Percentiles rank a stretch among this genome's conserved stretches.
phyloP scores from a whole-genome alignment of 1,140 invertebrate species.

The Drosophila elegans region DNA sequence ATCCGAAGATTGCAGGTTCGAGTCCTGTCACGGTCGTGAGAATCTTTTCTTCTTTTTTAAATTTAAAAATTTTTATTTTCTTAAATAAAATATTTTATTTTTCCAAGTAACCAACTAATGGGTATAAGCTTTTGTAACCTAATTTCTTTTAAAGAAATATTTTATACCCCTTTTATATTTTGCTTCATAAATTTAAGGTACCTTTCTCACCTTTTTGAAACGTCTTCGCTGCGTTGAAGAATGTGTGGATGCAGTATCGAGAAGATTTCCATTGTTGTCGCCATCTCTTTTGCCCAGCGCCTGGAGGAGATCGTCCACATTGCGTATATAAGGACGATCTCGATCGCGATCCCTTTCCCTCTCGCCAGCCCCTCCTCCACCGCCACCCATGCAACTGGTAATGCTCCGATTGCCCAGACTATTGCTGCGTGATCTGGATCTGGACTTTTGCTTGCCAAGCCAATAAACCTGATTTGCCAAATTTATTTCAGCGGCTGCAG shows the following conservation, averaged over 20 bases:
- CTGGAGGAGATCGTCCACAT: slow-evolving; percentile 75
- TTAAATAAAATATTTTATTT: no score
- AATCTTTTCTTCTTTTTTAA: not conserved
- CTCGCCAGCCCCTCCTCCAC: slow-evolving; percentile 18
- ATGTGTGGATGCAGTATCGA: slow-evolving; percentile 64
- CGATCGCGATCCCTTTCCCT: slow-evolving; percentile 25
- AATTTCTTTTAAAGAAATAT: no score
- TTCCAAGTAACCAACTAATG: no score
- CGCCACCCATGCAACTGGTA: slow-evolving; percentile 59
- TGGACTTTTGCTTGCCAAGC: slow-evolving; percentile 73
- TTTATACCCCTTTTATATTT: no score
- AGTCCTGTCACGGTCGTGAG: slow-evolving; percentile 36
- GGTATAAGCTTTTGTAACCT: no score
- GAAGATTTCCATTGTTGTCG: slow-evolving; percentile 28
- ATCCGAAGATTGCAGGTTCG: slow-evolving; percentile 50
- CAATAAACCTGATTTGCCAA: slow-evolving; percentile 79
- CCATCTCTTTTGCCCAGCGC: slow-evolving; percentile 60
- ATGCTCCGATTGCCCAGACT: slow-evolving; percentile 72
- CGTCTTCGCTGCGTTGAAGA: slow-evolving; percentile 63
- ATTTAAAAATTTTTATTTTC: not conserved
- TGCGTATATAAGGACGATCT: slow-evolving; percentile 69
- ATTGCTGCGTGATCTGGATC: slow-evolving; percentile 77
- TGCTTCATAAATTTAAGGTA: not conserved
- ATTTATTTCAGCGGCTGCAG: slow-evolving; percentile 75
- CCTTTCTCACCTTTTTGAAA: slow-evolving; percentile 75